Percentiles rank a stretch among this genome's conserved stretches.
Evolutionary conservation across 2,888 invertebrate species (phyloP).

Genomic region (Hemicrepidius hirtus): DNA sequence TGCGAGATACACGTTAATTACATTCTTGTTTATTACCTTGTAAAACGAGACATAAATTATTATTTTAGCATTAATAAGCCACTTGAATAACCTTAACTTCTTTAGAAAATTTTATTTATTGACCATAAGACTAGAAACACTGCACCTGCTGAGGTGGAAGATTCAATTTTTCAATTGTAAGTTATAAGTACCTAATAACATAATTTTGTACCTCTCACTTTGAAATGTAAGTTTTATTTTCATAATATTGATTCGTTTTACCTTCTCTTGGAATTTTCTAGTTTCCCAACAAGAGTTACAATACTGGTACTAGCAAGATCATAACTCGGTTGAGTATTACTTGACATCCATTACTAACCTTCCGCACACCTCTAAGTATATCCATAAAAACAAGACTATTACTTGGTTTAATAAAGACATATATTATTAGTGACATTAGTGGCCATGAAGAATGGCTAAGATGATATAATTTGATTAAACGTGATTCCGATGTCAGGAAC

Average conservation of each 20-base stretch:
- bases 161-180: background rate
- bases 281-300: too few relatives aligned
- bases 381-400: background rate
- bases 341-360: too few relatives aligned
- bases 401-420: background rate
- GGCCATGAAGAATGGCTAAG: background rate
- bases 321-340: too few relatives aligned
- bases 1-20: conserved; percentile 60
- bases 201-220: conserved; percentile 2
- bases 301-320: too few relatives aligned
- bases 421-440: conserved; percentile 8
- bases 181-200: conserved; percentile 11
- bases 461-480: conserved; percentile 7
- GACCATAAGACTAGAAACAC: conserved; percentile 12
- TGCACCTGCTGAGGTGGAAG: conserved; percentile 10
- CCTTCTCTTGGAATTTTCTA: too few relatives aligned
- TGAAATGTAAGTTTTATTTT: too few relatives aligned
- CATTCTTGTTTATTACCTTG: conserved; percentile 52
- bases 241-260: too few relatives aligned
- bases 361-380: background rate
- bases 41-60: conserved; percentile 40
- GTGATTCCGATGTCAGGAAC: conserved; percentile 12
- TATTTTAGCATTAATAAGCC: conserved; percentile 40
- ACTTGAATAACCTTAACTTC: conserved; percentile 14
- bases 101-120: conserved; percentile 35